Evolutionary conservation across 2,113 vertebrate species (phyloP).

Genomic region (human): DNA sequence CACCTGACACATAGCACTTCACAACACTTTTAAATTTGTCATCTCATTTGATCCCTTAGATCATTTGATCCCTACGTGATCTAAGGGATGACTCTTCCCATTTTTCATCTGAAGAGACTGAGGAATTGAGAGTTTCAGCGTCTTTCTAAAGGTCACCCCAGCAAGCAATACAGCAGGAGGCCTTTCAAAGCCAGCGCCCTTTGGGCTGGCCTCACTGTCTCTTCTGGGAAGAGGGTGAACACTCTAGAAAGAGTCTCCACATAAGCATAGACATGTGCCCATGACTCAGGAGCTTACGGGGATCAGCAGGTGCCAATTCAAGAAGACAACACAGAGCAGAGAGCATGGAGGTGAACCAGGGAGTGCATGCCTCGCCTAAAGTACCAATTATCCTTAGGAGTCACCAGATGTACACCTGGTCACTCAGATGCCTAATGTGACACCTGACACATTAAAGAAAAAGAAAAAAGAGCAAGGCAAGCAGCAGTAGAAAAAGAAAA

Average conservation of each 20-base stretch:
- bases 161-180: neutral
- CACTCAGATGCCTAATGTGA: neutral
- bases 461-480: neutral
- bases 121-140: neutral
- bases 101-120: neutral
- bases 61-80: neutral
- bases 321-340: neutral
- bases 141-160: neutral
- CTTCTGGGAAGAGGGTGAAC: neutral
- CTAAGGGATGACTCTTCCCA: neutral
- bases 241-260: neutral
- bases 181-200: neutral
- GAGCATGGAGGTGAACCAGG: neutral
- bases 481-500: neutral
- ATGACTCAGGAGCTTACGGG: neutral
- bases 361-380: neutral
- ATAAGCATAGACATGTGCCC: neutral
- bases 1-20: neutral
- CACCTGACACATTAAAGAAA: too few relatives aligned
- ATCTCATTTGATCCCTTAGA: neutral
- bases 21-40: neutral
- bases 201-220: neutral
- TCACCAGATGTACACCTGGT: neutral
- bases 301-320: too few relatives aligned
- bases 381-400: neutral